Evolutionary conservation across 2,797 vertebrate species (phyloP), one percentile per base, ranked within the genome.

Genomic region (Periparus ater): DNA sequence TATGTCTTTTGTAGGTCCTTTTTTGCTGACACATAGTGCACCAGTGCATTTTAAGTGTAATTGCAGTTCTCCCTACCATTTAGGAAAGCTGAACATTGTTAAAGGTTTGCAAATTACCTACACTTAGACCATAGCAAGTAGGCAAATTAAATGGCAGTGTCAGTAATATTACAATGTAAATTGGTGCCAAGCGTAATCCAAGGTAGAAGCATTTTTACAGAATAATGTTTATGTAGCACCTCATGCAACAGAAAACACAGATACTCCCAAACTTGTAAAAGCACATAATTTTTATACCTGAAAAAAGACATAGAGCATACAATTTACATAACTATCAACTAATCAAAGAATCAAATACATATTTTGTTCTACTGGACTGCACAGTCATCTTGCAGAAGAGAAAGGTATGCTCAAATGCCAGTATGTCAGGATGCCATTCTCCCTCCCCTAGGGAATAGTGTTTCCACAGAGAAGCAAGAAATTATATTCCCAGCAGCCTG

Each of bases 61-160:
- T 98, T 98, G 98, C 97, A 93, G 96, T 94, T 98, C 98, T 98
- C 96, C 94, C 95, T 97, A 97, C 96, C 97, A 97, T 98, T 98
- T 98, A 97, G 96, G 89, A 97, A 97, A 97, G 95, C 97, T 96
- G 97, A 97, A 97, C 95, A 98, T 96, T 98, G 97, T 97, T 98
- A 97, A 97, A 97, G 97, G 97, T 97, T 98, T 97, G 96, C 96
- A 98, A 98, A 98, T 98, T 98, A 97, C 97, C 97, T 96, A 98
- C 96, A 97, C 96, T 98, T 97, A 98, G 97, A 97, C 97, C 96
- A 97, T 97, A 98, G 97, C 95, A 98, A 97, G 91, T 63, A 97
- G 95, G 95, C 95, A 98, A 97, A 98, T 98, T 97, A 98, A 97
- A 95, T 95, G 96, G 96, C 95, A 96, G 79, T 96, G 97, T 97